Base-by-base conservation (phyloP, 2,797 vertebrate species). In the Fundulus diaphanus region DNA sequence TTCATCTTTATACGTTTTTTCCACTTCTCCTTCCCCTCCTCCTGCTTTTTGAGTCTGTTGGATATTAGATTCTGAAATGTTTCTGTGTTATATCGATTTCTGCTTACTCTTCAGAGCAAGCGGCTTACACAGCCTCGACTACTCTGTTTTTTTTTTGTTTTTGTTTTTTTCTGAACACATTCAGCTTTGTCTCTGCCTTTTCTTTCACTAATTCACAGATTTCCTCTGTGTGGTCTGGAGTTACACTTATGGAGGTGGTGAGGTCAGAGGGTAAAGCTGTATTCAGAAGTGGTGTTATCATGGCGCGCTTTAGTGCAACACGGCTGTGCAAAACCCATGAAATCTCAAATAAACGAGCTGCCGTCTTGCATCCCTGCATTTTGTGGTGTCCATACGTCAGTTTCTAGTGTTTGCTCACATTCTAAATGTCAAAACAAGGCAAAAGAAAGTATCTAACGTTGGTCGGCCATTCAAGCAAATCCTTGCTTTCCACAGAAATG, bases 21-120 rank as follows among this genome's bases (percentile, higher is more conserved):
- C 42, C 44, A 67, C 33, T 27, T 27, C 27, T 5, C 73, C 5
- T 54, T 52, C 22, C 40, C 57, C 31, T 82, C 74, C 59, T 77
- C 56, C 22, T 73, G 37, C 33, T 66, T 31, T 74, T 69, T 73
- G 76, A 77, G 79, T 75, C 71, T 37, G 72, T 56, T 78, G 80
- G 82, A 84, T 89, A 90, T 90, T 85, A 86, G 77, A 85, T 87
- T 88, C 44, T 80, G 84, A 90, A 86, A 87, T 88, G 82, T 89
- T 91, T 87, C 88, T 87, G 83, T 85, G 88, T 87, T 54, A 35
- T 88, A 92, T 91, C 81, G 90, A 92, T 92, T 91, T 86, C 61
- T 87, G 80, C 82, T 88, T 84, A 81, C 74, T 73, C 78, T 87
- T 88, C 83, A 88, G 81, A 84, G 76, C 74, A 44, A 71, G 61